Conservation (phyloP, 2,888 invertebrate species). For the Tipula vernalis region DNA sequence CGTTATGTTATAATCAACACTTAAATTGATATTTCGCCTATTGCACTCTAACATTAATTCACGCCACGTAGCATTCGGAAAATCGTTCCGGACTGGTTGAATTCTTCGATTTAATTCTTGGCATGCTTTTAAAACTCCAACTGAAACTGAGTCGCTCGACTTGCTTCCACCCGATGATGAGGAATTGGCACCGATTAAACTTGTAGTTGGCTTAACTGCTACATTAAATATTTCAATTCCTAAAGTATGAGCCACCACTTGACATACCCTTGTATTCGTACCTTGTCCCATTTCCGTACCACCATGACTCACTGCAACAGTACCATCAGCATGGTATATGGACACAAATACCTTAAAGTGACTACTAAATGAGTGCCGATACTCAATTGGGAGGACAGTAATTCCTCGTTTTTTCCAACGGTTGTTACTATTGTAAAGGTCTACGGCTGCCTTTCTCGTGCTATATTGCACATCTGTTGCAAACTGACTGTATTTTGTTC, state of each 20-base stretch:
- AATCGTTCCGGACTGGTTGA: conserved; percentile 42
- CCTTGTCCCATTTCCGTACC: conserved; percentile 75
- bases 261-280: conserved; percentile 57
- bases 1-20: conserved; percentile 46
- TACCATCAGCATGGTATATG: conserved; percentile 58
- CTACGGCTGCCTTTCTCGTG: conserved; percentile 38
- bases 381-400: conserved; percentile 54
- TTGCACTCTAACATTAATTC: conserved; percentile 43
- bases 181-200: conserved; percentile 51
- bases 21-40: conserved; percentile 42
- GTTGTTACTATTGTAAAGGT: conserved; percentile 51
- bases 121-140: conserved; percentile 40
- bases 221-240: conserved; percentile 55
- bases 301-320: conserved; percentile 58
- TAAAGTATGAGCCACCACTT: conserved; percentile 61
- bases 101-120: conserved; percentile 46
- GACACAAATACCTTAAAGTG: conserved; percentile 47
- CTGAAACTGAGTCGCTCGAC: conserved; percentile 55
- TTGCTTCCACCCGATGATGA: conserved; percentile 56
- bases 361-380: conserved; percentile 40
- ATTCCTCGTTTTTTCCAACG: conserved; percentile 74
- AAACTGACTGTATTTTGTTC: conserved; percentile 21
- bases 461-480: not conserved
- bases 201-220: conserved; percentile 51
- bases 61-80: conserved; percentile 44